Evolutionary conservation across 2,113 vertebrate genomes (phyloP).

Genomic region (Syrrhaptes paradoxus): DNA sequence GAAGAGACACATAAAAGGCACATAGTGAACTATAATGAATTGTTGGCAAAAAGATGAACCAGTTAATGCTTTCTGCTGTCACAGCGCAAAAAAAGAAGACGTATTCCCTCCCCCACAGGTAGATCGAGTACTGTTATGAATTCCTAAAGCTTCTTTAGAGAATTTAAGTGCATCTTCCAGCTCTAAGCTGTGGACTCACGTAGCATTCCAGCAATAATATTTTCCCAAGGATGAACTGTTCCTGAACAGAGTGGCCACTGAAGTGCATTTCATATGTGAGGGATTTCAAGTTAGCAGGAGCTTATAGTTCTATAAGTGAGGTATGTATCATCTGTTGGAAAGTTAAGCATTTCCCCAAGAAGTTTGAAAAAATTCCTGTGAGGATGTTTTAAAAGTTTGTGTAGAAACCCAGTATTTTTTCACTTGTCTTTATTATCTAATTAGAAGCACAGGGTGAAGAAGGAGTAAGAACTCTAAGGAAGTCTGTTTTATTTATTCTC

Average conservation of each 20-base stretch:
- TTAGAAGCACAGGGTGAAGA: neutral
- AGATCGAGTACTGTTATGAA: neutral
- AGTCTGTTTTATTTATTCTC: neutral
- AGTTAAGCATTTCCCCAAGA: neutral
- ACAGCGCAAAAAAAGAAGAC: neutral
- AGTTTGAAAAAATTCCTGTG: neutral
- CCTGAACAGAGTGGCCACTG: conserved; percentile 8
- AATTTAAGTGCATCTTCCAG: conserved; percentile 35
- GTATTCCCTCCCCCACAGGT: conserved; percentile 3
- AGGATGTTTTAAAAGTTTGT: neutral
- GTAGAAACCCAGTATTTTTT: neutral
- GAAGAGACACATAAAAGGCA: neutral
- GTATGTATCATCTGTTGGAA: neutral
- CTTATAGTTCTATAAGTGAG: neutral
- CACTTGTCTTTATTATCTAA: neutral
- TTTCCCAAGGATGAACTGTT: conserved; percentile 51
- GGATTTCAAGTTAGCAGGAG: conserved; percentile 7
- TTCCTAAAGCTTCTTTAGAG: conserved; percentile 46
- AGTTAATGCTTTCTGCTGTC: conserved; percentile 34
- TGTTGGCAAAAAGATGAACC: neutral
- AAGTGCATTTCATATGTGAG: conserved; percentile 4
- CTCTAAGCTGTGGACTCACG: neutral
- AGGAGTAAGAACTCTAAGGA: neutral
- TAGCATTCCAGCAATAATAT: conserved; percentile 44
- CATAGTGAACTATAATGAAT: neutral